Percentiles rank a stretch among this genome's conserved stretches.
Evolutionary conservation across 2,797 vertebrate species (phyloP).

Genomic region (Rhadinocentrus ornatus): DNA sequence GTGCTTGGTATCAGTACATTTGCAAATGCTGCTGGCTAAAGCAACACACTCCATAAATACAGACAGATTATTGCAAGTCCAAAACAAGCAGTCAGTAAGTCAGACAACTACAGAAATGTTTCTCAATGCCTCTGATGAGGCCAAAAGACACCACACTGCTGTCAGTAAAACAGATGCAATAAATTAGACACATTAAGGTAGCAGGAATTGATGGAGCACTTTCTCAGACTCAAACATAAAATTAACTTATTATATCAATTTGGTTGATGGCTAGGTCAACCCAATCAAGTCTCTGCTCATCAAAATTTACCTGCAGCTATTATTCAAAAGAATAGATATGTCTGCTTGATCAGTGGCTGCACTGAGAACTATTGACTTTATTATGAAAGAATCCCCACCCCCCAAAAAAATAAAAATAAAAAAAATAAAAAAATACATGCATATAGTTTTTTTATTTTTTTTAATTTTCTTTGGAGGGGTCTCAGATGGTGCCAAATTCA

Average conservation of each 20-base stretch:
- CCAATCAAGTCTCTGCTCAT: conserved; percentile 12
- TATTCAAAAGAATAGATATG: conserved; percentile 32
- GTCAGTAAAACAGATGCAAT: conserved; percentile 49
- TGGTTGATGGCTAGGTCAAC: conserved; percentile 19
- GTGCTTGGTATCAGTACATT: conserved; percentile 17
- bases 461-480: background rate
- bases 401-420: too few species aligned
- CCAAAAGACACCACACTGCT: conserved; percentile 56
- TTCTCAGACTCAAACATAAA: conserved; percentile 15
- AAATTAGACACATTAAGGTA: conserved; percentile 41
- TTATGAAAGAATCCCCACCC: too few species aligned
- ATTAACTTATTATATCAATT: conserved; percentile 16
- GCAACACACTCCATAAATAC: conserved; percentile 56
- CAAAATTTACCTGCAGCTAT: conserved; percentile 38
- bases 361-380: background rate
- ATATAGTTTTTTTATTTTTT: background rate
- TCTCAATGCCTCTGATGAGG: conserved; percentile 14
- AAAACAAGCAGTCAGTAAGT: conserved; percentile 64
- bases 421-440: too few species aligned
- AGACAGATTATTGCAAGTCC: conserved; percentile 51
- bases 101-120: conserved; percentile 45
- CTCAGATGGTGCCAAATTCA: too few species aligned
- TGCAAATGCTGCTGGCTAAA: conserved; percentile 30
- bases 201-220: conserved; percentile 40
- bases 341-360: conserved; percentile 2